A percentile compares a stretch with the other conserved stretches of the same genome.
Conservation (phyloP, 2,113 vertebrate genomes). For the Notechis scutatus region DNA sequence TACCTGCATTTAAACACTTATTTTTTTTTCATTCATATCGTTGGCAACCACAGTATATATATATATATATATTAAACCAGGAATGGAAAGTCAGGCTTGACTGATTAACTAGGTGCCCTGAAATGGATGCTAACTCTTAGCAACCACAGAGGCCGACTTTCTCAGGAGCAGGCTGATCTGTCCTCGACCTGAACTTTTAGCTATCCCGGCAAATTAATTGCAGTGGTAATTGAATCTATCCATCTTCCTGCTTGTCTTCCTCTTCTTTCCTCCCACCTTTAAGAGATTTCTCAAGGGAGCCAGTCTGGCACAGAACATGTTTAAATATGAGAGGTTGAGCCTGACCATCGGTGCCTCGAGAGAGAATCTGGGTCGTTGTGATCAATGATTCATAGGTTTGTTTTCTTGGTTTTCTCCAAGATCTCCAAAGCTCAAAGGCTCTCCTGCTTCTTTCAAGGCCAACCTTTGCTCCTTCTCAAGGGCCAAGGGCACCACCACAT, state of each 20-base stretch:
- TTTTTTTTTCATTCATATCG: not conserved
- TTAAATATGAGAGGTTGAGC: not conserved
- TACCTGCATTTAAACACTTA: not conserved
- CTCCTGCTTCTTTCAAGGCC: not conserved
- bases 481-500: not conserved
- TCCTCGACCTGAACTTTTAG: not conserved
- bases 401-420: not conserved
- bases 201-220: not conserved
- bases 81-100: not conserved
- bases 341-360: not conserved
- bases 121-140: not conserved
- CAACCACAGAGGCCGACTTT: not conserved
- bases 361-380: not conserved
- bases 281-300: not conserved
- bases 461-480: not conserved
- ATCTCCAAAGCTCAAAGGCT: not conserved
- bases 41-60: not conserved
- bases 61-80: not conserved
- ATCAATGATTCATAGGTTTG: not conserved
- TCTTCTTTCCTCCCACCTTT: not conserved
- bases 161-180: not conserved
- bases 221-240: not conserved
- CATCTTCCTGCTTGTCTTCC: not conserved
- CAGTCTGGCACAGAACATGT: not conserved
- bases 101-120: not conserved